Evolutionary conservation across 2,797 vertebrate genomes (phyloP).

Genomic region (Huso huso): DNA sequence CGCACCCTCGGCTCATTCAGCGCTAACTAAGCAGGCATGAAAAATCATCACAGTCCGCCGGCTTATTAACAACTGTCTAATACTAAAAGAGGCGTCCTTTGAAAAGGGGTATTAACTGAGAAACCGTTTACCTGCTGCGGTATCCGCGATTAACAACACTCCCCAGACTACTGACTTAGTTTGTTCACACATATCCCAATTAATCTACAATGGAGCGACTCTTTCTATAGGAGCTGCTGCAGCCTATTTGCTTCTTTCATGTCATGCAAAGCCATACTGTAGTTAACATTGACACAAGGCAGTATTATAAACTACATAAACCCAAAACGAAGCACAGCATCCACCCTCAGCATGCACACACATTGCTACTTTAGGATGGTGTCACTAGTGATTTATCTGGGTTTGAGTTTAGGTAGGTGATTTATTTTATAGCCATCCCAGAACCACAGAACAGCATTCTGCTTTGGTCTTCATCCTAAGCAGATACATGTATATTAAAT

Average conservation of each 20-base stretch:
- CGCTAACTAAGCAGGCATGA: slow-evolving; percentile 40
- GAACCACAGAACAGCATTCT: no score
- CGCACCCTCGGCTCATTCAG: slow-evolving; percentile 45
- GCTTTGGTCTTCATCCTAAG: no score
- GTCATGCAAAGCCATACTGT: no score
- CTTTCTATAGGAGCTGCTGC: background rate
- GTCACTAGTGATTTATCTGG: no score
- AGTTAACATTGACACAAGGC: no score
- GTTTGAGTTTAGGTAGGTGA: no score
- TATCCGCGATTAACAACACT: background rate
- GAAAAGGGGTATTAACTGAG: slow-evolving; percentile 1
- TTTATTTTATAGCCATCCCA: no score
- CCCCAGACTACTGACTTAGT: background rate
- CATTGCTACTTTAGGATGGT: no score
- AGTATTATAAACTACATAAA: no score
- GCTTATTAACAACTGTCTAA: slow-evolving; percentile 17
- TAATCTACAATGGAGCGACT: background rate
- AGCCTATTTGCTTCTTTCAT: background rate
- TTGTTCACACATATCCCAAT: background rate
- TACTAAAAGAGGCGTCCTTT: background rate
- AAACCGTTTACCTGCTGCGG: slow-evolving; percentile 5
- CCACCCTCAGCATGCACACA: no score
- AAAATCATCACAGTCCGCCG: slow-evolving; percentile 34
- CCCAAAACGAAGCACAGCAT: no score
- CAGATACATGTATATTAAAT: no score